phyloP scores from a whole-genome alignment of 1,140 invertebrate genomes.

The Bombus polaris region DNA sequence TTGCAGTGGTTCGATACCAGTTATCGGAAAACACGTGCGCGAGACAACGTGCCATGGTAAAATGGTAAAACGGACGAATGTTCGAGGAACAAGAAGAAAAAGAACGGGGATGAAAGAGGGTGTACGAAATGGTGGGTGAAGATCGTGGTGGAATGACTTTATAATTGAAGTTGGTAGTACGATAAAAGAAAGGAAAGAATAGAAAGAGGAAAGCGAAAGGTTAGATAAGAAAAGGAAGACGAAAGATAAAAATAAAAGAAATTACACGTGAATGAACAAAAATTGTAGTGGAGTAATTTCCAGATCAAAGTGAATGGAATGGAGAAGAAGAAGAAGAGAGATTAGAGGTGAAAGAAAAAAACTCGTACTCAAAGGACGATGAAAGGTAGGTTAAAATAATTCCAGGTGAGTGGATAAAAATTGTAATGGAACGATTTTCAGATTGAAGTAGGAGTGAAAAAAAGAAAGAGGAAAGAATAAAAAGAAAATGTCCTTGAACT shows the following conservation, averaged over 20 bases:
- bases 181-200: neutral
- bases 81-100: neutral
- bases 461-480: neutral
- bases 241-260: neutral
- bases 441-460: neutral
- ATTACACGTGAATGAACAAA: neutral
- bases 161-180: neutral
- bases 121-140: neutral
- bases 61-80: neutral
- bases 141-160: neutral
- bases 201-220: neutral
- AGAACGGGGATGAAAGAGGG: neutral
- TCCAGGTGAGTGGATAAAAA: neutral
- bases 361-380: neutral
- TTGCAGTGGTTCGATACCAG: conserved; percentile 36
- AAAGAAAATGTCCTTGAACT: neutral
- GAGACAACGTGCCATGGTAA: neutral
- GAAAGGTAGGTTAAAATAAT: neutral
- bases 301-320: neutral
- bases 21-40: neutral
- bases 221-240: neutral
- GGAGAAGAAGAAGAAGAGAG: neutral
- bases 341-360: neutral
- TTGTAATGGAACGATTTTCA: neutral
- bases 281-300: neutral